Percentiles rank a stretch among this genome's conserved stretches.
Evolutionary conservation across 1,140 invertebrate genomes (phyloP).

Genomic region (Brachionus rubens): DNA sequence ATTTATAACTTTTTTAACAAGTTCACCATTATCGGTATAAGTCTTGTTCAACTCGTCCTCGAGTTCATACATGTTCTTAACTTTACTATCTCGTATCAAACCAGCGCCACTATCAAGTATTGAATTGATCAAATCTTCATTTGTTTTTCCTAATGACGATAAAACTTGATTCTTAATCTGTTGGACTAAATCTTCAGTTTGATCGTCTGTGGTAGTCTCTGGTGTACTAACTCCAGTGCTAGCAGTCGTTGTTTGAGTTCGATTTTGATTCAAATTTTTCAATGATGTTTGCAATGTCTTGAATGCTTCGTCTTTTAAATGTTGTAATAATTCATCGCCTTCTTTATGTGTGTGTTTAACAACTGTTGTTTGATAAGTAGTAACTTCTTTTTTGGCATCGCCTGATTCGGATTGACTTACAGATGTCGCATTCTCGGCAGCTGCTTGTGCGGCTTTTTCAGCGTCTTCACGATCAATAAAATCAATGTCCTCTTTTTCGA

Average conservation of each 20-base stretch:
- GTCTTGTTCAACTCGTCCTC: background rate
- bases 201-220: background rate
- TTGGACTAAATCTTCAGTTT: slow-evolving; percentile 1
- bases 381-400: slow-evolving; percentile 42
- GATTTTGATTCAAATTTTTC: background rate
- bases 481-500: slow-evolving; percentile 46
- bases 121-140: background rate
- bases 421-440: background rate
- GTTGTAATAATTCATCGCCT: slow-evolving; percentile 21
- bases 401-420: background rate
- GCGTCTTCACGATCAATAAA: slow-evolving; percentile 31
- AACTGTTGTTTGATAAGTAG: slow-evolving; percentile 41
- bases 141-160: background rate
- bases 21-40: background rate
- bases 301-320: slow-evolving; percentile 42
- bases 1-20: slow-evolving; percentile 28
- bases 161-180: slow-evolving; percentile 31
- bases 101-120: background rate
- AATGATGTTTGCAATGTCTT: slow-evolving; percentile 1
- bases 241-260: slow-evolving; percentile 17
- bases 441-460: background rate
- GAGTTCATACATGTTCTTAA: background rate
- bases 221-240: background rate
- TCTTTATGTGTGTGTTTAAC: slow-evolving; percentile 43
- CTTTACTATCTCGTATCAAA: background rate